Evolutionary conservation across 2,888 invertebrate genomes (phyloP), one percentile per base, ranked within the genome.

Genomic region (Phaedon cochleariae): DNA sequence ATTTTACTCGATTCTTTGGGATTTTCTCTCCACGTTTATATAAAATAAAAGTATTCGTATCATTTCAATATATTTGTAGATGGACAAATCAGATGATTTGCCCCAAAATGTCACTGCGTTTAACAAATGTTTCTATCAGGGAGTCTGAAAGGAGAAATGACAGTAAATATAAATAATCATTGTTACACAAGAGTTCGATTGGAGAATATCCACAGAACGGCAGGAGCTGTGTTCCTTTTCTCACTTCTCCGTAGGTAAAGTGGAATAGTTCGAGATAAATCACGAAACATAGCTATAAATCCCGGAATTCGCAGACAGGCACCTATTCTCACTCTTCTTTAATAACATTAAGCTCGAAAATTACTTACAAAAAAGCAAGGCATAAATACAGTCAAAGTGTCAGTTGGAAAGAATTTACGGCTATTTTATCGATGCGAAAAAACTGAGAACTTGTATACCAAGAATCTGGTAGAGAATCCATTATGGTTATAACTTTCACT

Each of bases 331-430:
- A 58, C 66, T 59, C 62, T 69, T 65, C 69, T 71, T 69, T 69
- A 71, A 71, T 71, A 71, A 68, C 71, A 69, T 69, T 67, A 67
- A 71, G 67, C 67, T 65, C 59, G 59, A 67, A 71, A 41, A 71
- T 71, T 67, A 71, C 60, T 55, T 59, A 48, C 68, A 69, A 69
- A 69, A 71, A 67, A 63, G 62, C n/a, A 53, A 60, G 63, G 67
- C 57, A 67, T 65, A 69, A 68, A 69, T 69, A 74, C 71, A 68
- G 67, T 64, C 69, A 67, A n/a, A 71, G 69, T 74, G 75, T 74
- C 74, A 69, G 74, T 76, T 73, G 73, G 70, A 67, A 52, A 60
- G 68, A 68, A 76, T 76, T 76, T 75, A 76, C 72, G 51, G 73
- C 67, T 61, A 67, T 22, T 34, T 41, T 62, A 71, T 70, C 45